Base-by-base conservation (phyloP, 2,797 vertebrate genomes). In the Hapalemur alaotrensis region DNA sequence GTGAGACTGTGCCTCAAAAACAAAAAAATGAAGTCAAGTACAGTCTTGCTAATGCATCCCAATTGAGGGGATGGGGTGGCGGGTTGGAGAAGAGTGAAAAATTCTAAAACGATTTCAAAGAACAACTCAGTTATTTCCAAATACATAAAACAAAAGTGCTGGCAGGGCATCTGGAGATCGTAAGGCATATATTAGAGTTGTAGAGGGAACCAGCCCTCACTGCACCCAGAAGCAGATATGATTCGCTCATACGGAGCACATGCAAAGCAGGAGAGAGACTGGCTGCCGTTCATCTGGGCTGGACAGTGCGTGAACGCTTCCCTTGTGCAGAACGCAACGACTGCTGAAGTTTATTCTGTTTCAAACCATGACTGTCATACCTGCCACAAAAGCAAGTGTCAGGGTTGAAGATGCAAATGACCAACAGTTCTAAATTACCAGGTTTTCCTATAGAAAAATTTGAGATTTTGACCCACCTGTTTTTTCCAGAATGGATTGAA, bases 81-180 rank as follows among this genome's bases (percentile, higher is more conserved):
- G 48, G 38, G 35, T 43, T 28, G 4, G 43, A 95, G 69, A 95
- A 80, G 38, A 80, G 72, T 38, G 41, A 50, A 88, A 72, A 54
- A 25, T 86, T 85, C 30, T 69, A 89, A 84, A 73, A 61, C n/a
- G 14, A 6, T 43, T 96, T 89, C 35, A 92, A 69, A 96, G 70
- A 81, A 81, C 9, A 84, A 41, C 35, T 61, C 54, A 48, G 48
- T 43, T 91, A 72, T 89, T 93, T 69, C 82, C 48, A 93, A 72
- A 75, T 17, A 73, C 4, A 73, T 15, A 4, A 5, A 70, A 48
- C 25, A 57, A 69, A 83, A n/a, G 17, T 52, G 61, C 43, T 41
- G 48, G 18, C 54, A 61, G 69, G 69, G 28, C 28, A 20, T 18
- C 57, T 59, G 57, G 57, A 59, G 57, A 28, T 28, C 10, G 1